A percentile compares a stretch with the other conserved stretches of the same genome.
These are phyloP conservation scores for Eudyptes chrysolophus DNA, from an alignment of 2,113 vertebrate species.

Conservation along the genomic window DNA sequence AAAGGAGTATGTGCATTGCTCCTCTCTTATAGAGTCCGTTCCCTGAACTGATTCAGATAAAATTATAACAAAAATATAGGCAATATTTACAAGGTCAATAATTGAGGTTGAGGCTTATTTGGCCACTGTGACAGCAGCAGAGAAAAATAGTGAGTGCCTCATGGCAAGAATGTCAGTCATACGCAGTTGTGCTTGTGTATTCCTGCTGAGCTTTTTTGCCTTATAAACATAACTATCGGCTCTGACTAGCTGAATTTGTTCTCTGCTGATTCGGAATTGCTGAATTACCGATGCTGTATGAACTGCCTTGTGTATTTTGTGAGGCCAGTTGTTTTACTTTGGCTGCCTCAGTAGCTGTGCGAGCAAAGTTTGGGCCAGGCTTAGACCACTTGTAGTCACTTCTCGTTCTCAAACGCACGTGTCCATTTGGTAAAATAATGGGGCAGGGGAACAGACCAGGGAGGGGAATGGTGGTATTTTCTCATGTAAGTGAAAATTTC, in stretches of 20 bases:
- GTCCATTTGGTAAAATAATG: not conserved
- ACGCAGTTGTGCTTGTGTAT: not conserved
- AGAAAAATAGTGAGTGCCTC: not conserved
- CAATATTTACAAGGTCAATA: not conserved
- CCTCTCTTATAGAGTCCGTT: not conserved
- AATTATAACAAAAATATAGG: not conserved
- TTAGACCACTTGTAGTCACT: not conserved
- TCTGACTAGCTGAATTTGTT: not conserved
- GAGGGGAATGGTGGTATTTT: not conserved
- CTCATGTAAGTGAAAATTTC: not conserved
- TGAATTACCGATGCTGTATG: fast-evolving
- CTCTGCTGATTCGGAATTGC: not conserved
- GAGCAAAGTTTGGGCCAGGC: not conserved
- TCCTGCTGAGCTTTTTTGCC: not conserved
- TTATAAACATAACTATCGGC: not conserved
- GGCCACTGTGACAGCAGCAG: not conserved
- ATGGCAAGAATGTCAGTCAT: not conserved
- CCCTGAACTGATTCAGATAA: not conserved
- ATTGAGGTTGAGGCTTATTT: not conserved
- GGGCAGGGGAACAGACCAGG: not conserved
- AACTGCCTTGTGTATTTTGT: not conserved
- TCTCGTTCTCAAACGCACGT: not conserved
- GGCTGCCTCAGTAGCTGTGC: not conserved
- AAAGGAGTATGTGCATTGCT: not conserved
- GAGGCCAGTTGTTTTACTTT: not conserved